Base-by-base conservation (phyloP, 2,888 invertebrate species). In the Cybosia mesomella region DNA sequence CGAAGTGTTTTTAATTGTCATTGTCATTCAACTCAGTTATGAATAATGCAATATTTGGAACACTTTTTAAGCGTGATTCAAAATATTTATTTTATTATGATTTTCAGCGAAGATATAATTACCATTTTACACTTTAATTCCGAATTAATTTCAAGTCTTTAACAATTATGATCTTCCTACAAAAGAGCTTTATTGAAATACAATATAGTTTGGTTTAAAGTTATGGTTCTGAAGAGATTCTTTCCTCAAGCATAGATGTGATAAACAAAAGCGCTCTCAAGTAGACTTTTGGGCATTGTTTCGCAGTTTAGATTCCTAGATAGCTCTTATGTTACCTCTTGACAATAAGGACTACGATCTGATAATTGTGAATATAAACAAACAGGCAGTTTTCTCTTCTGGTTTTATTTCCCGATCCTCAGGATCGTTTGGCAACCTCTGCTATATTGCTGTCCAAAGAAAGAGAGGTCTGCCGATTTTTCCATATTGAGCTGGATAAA, bases 331-430 rank as follows among this genome's bases (percentile, higher is more conserved):
- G 67, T 61, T 71, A 73, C 66, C 61, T 67, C 70, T 76, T 71
- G 67, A 75, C 80, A 78, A 81, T 80, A 57, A 68, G 70, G 58
- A 36, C 13, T 18, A 21, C 64, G 73, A 81, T 81, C 83, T 82
- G 83, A 81, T 82, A 82, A 83, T 83, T 81, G 77, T 71, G 68
- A 49, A 49, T n/a, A 75, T 67, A 72, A 64, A 76, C 73, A 77
- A 54, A 70, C 70, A 67, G 54, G 60, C 39, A 80, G 78, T 79
- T 79, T 76, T 80, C 76, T 75, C 73, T 77, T 67, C n/a, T 21
- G 32, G 18, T 49, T 61, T 24, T 60, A 67, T 61, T 66, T 64
- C 3, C 49, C 61, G 75, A 73, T 68, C 73, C 78, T 68, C 61
- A 22, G 55, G 64, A 71, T 60, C 67, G 43, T 28, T 53, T 54